Percentiles rank a stretch among this genome's conserved stretches.
Conservation (phyloP, 2,113 vertebrate genomes). For the Brienomyrus longianalis region DNA sequence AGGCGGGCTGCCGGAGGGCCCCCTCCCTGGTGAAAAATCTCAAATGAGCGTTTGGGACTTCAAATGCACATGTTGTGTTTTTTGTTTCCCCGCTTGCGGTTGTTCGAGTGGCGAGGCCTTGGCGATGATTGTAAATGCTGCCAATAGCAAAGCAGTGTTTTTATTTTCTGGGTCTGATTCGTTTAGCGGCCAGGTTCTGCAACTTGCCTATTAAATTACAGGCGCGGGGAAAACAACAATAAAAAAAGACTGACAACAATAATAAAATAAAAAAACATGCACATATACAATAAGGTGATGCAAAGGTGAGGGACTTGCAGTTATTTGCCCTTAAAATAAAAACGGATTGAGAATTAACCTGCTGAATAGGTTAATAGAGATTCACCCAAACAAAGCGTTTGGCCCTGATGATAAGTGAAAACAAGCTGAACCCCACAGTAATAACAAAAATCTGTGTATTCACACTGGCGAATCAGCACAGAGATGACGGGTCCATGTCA, state of each 20-base stretch:
- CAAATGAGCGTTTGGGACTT: neutral
- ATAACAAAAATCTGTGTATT: neutral
- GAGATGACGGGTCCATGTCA: neutral
- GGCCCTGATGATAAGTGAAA: neutral
- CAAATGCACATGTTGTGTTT: neutral
- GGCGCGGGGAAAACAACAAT: neutral
- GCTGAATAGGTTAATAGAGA: neutral
- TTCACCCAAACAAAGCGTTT: neutral
- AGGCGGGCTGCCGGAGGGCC: neutral
- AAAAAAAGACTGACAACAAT: neutral
- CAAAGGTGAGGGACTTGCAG: neutral
- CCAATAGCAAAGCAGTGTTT: neutral
- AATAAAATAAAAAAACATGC: neutral
- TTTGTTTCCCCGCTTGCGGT: neutral
- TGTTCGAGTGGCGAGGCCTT: neutral
- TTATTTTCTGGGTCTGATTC: neutral
- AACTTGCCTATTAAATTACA: neutral
- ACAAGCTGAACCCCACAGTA: neutral
- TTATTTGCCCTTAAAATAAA: neutral
- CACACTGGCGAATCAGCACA: neutral
- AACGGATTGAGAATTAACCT: neutral
- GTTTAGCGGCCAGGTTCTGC: neutral
- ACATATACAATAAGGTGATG: neutral
- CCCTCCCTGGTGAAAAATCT: neutral
- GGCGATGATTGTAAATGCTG: neutral